Conservation (phyloP, 2,113 vertebrate genomes). For the Paramisgurnus dabryanus region DNA sequence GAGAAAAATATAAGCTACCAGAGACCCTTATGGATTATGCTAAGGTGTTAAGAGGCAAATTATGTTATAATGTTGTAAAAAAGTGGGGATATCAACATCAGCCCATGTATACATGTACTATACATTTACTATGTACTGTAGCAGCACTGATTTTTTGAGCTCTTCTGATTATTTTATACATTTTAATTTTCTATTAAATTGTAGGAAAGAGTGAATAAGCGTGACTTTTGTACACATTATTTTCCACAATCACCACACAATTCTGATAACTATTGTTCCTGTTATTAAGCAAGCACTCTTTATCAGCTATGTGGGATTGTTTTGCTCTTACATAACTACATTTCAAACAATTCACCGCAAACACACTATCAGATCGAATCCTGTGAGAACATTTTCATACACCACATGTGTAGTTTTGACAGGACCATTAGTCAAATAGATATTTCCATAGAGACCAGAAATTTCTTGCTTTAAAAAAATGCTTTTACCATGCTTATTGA, state of each 20-base stretch:
- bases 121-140: no score
- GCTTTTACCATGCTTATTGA: slow-evolving; percentile 21
- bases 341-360: slow-evolving; percentile 3
- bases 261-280: background rate
- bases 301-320: background rate
- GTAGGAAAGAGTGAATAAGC: no score
- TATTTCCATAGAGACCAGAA: slow-evolving; percentile 22
- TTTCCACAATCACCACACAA: background rate
- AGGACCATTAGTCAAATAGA: slow-evolving; percentile 12
- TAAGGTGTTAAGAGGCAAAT: slow-evolving; percentile 20
- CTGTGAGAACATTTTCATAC: slow-evolving; percentile 22
- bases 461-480: background rate
- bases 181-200: no score
- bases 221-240: no score
- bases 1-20: background rate
- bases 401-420: slow-evolving; percentile 21
- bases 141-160: background rate
- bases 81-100: slow-evolving; percentile 10
- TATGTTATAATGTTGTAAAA: slow-evolving; percentile 7
- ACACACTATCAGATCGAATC: slow-evolving; percentile 9
- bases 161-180: no score
- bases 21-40: background rate
- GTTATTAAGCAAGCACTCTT: background rate
- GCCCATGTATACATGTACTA: background rate
- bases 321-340: slow-evolving; percentile 2